Conservation (phyloP, 2,797 vertebrate genomes). For the Acipenser ruthenus region DNA sequence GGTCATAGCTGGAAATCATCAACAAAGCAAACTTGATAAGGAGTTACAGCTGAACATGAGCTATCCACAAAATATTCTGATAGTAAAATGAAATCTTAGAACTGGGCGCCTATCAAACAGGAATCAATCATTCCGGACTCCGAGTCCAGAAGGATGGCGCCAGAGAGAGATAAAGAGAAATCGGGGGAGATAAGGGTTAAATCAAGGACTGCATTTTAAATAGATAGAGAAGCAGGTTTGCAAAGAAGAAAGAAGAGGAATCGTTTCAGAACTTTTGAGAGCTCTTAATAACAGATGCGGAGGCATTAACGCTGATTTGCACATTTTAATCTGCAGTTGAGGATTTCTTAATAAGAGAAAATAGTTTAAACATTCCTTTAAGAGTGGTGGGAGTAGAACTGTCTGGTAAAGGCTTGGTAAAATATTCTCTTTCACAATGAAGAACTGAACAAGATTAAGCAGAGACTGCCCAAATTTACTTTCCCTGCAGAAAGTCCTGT, state of each 20-base stretch:
- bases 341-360: slow-evolving; percentile 10
- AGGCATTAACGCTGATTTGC: slow-evolving; percentile 5
- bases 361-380: slow-evolving; percentile 1
- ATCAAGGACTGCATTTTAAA: slow-evolving; percentile 63
- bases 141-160: slow-evolving; percentile 93
- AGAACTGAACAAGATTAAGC: neutral
- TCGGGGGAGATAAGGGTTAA: slow-evolving; percentile 76
- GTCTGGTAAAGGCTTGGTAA: neutral
- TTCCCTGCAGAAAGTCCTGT: neutral
- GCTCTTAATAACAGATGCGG: neutral
- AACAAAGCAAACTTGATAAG: slow-evolving; percentile 63
- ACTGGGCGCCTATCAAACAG: slow-evolving; percentile 81
- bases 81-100: slow-evolving; percentile 93
- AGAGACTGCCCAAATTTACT: neutral
- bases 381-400: neutral
- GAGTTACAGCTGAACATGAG: slow-evolving; percentile 50
- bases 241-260: slow-evolving; percentile 22
- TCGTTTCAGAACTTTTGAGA: neutral
- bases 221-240: slow-evolving; percentile 61
- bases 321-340: slow-evolving; percentile 12
- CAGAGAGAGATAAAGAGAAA: slow-evolving; percentile 82
- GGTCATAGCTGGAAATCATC: slow-evolving; percentile 61
- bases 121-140: slow-evolving; percentile 93
- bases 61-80: slow-evolving; percentile 73
- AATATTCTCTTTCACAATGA: neutral